phyloP scores from a whole-genome alignment of 2,113 vertebrate genomes.

The Coreoperca whiteheadi region DNA sequence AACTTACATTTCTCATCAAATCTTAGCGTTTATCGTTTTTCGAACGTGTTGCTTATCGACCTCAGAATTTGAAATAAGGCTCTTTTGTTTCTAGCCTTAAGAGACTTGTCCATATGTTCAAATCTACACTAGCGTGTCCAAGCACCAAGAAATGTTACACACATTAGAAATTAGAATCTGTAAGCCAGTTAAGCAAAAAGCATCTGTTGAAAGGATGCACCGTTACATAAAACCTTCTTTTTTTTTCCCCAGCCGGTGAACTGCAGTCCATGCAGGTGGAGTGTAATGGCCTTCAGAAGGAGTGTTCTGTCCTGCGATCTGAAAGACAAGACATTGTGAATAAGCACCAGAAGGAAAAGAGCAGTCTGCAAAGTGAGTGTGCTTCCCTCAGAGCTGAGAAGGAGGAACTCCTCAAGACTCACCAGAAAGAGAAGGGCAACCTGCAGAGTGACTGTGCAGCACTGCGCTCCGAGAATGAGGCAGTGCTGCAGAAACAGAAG shows the following conservation, averaged over 20 bases:
- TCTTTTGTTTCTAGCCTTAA: neutral
- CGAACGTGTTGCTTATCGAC: neutral
- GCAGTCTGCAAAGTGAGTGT: slow-evolving; percentile 88
- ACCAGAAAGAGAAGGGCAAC: slow-evolving; percentile 78
- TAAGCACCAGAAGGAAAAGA: slow-evolving; percentile 80
- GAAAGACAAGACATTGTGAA: slow-evolving; percentile 79
- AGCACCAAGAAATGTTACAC: no score
- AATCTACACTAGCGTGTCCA: neutral
- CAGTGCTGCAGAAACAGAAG: slow-evolving; percentile 87
- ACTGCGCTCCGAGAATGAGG: slow-evolving; percentile 89
- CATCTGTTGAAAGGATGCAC: slow-evolving; percentile 18
- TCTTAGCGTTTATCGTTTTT: neutral
- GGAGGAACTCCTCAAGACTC: slow-evolving; percentile 74
- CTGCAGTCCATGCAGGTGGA: slow-evolving; percentile 91
- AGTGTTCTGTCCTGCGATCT: slow-evolving; percentile 77
- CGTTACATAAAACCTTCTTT: neutral
- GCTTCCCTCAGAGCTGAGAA: slow-evolving; percentile 80
- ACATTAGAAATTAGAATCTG: neutral
- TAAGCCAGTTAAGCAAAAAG: slow-evolving; percentile 20
- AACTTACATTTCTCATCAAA: neutral
- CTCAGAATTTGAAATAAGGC: neutral
- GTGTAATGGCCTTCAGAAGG: slow-evolving; percentile 82
- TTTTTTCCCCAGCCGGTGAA: slow-evolving; percentile 82
- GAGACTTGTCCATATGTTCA: neutral
- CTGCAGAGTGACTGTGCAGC: slow-evolving; percentile 88